phyloP scores from a whole-genome alignment of 2,113 vertebrate genomes.

The Macrotis lagotis region DNA sequence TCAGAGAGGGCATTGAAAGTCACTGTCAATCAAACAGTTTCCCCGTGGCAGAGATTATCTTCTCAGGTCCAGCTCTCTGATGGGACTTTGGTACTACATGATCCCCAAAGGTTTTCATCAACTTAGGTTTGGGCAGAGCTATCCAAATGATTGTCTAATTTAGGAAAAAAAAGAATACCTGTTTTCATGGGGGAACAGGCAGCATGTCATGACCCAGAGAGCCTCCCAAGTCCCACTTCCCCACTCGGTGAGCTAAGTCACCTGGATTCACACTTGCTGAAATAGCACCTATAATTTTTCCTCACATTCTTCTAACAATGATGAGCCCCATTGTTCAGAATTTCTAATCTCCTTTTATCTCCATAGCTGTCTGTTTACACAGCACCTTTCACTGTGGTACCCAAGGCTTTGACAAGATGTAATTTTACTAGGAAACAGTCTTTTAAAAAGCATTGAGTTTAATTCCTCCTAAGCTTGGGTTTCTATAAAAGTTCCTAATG shows the following conservation, averaged over 20 bases:
- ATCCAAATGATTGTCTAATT: not conserved
- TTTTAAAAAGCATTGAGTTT: not conserved
- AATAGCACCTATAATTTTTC: not conserved
- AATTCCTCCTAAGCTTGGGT: not conserved
- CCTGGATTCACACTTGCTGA: not conserved
- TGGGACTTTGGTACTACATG: not conserved
- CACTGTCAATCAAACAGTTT: slow-evolving; percentile 14
- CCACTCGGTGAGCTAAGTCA: not conserved
- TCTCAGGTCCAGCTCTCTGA: not conserved
- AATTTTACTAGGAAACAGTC: not conserved
- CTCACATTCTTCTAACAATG: not conserved
- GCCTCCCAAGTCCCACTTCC: not conserved
- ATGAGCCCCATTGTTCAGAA: not conserved
- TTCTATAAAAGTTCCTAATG: not conserved
- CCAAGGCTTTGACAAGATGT: not conserved
- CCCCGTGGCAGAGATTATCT: not conserved
- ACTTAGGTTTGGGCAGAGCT: not conserved
- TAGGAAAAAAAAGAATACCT: not conserved
- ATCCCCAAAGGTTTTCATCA: not conserved
- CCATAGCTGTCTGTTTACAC: not conserved
- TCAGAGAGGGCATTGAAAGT: not conserved
- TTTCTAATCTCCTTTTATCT: not conserved
- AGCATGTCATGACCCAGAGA: not conserved
- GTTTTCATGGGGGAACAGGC: not conserved
- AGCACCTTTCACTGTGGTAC: not conserved